Conservation (phyloP, 2,888 invertebrate species). For the Helleia helle region DNA sequence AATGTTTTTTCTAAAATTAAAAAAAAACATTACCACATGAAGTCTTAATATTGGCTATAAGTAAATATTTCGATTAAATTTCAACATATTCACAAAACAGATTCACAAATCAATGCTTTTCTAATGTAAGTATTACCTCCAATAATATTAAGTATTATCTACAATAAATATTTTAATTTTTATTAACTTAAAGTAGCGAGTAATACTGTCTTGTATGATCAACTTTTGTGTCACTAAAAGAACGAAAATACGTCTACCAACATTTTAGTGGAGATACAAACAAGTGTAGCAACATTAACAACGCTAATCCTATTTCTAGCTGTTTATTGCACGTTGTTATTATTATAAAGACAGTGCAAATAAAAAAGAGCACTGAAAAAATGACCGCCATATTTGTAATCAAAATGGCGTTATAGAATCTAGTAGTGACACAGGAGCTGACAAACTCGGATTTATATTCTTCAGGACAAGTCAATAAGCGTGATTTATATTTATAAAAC, state of each 20-base stretch:
- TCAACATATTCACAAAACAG: slow-evolving; percentile 52
- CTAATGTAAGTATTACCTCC: slow-evolving; percentile 68
- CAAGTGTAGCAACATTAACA: neutral
- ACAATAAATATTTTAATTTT: slow-evolving; percentile 53
- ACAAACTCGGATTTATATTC: slow-evolving; percentile 21
- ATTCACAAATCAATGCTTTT: slow-evolving; percentile 55
- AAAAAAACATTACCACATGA: neutral
- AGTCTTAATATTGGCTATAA: neutral
- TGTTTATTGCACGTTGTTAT: neutral
- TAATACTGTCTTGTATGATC: slow-evolving; percentile 12
- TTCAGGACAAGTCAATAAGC: slow-evolving; percentile 32
- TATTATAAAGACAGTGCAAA: no score
- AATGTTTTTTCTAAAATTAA: neutral
- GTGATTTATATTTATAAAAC: slow-evolving; percentile 38
- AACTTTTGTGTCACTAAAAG: slow-evolving; percentile 15
- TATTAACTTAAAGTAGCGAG: slow-evolving; percentile 19
- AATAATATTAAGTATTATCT: slow-evolving; percentile 68
- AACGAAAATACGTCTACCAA: no score
- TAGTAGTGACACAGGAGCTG: slow-evolving; percentile 16
- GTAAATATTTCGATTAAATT: slow-evolving; percentile 13
- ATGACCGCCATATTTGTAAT: neutral
- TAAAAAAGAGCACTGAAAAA: neutral
- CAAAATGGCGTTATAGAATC: neutral
- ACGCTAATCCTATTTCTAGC: no score
- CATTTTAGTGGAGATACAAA: neutral